Conservation (phyloP, 2,113 vertebrate species). For the Colaptes auratus region DNA sequence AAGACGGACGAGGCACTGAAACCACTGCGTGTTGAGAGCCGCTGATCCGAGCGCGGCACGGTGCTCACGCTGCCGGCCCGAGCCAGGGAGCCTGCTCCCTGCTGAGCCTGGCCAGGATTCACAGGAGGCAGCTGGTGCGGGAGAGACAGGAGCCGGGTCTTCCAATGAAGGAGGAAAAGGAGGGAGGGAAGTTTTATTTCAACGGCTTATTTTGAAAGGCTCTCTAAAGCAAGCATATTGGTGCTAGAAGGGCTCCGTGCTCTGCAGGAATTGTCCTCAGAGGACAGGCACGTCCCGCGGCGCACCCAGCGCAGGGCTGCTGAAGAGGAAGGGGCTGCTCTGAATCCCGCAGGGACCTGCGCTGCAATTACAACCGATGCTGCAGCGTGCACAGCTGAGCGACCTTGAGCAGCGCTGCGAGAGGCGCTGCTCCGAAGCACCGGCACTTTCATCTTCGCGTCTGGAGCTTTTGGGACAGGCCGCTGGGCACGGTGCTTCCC, state of each 20-base stretch:
- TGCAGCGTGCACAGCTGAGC: neutral
- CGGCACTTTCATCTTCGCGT: neutral
- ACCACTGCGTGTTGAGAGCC: neutral
- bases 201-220: neutral
- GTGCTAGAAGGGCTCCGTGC: neutral
- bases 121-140: neutral
- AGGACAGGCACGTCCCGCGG: neutral
- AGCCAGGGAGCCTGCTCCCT: neutral
- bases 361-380: neutral
- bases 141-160: neutral
- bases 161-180: neutral
- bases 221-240: neutral
- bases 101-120: neutral
- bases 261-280: neutral
- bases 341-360: neutral
- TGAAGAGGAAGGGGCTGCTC: neutral
- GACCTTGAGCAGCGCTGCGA: constrained; percentile 23
- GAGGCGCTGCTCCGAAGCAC: neutral
- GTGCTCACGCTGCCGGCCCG: neutral
- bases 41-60: neutral
- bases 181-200: neutral
- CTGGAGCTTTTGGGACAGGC: neutral
- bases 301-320: neutral
- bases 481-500: fast-evolving
- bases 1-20: neutral